phyloP scores from a whole-genome alignment of 2,888 invertebrate genomes.

The Oeneis ivallda region DNA sequence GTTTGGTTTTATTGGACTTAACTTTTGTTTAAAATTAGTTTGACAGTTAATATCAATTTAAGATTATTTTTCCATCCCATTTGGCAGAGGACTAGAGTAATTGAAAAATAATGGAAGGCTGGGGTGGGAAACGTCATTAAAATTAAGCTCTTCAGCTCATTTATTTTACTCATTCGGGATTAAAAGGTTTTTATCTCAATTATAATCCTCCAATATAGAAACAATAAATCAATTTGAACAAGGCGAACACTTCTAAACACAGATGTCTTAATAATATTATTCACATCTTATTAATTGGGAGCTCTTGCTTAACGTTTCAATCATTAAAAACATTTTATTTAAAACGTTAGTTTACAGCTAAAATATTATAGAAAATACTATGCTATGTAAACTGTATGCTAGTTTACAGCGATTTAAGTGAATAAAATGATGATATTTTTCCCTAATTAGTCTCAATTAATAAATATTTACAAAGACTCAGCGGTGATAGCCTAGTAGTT shows the following conservation, averaged over 20 bases:
- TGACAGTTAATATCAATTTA: background rate
- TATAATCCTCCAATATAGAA: conserved; percentile 30
- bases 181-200: conserved; percentile 31
- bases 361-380: too few relatives aligned
- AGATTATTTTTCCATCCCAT: conserved; percentile 6
- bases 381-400: too few relatives aligned
- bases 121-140: conserved; percentile 31
- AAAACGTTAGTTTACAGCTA: too few relatives aligned
- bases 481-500: too few relatives aligned
- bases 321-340: too few relatives aligned
- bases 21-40: too few relatives aligned
- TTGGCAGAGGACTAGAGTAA: conserved; percentile 17
- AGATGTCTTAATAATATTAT: conserved; percentile 10
- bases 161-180: conserved; percentile 34
- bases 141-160: conserved; percentile 29
- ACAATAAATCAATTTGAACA: conserved; percentile 41
- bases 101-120: conserved; percentile 22
- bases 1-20: too few relatives aligned
- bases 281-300: background rate
- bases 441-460: too few relatives aligned
- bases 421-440: too few relatives aligned
- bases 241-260: conserved; percentile 38
- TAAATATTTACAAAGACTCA: too few relatives aligned
- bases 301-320: background rate
- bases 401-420: too few relatives aligned